Percentiles rank a stretch among this genome's conserved stretches.
phyloP scores from a whole-genome alignment of 1,140 invertebrate species.

The Phortica variegata region DNA sequence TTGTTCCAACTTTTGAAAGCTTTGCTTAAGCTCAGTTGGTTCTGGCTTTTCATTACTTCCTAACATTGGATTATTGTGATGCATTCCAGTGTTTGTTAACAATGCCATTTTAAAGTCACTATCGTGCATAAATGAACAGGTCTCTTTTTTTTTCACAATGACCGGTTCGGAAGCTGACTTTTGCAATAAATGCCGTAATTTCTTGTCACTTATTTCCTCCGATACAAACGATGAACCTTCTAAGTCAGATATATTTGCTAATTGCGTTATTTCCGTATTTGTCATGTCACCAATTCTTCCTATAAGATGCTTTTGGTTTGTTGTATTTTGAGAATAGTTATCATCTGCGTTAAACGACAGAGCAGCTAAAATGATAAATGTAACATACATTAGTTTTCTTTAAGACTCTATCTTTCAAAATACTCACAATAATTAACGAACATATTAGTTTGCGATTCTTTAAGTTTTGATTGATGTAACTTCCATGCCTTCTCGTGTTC shows the following conservation, averaged over 20 bases:
- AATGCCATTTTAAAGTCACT: slow-evolving; percentile 35
- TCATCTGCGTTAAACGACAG: too few relatives aligned
- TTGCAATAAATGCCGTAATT: slow-evolving; percentile 35
- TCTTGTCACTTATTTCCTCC: slow-evolving; percentile 38
- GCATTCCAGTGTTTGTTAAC: slow-evolving; percentile 29
- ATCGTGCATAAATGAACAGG: slow-evolving; percentile 30
- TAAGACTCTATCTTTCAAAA: background rate
- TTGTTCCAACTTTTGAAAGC: slow-evolving; percentile 22
- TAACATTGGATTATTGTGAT: slow-evolving; percentile 43
- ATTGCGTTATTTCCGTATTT: background rate
- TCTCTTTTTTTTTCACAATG: slow-evolving; percentile 12
- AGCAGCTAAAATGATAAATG: too few relatives aligned
- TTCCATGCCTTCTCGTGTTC: slow-evolving; percentile 88
- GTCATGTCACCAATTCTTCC: too few relatives aligned
- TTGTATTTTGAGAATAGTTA: too few relatives aligned
- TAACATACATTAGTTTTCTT: too few relatives aligned
- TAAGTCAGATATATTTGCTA: too few relatives aligned
- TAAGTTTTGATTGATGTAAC: slow-evolving; percentile 76
- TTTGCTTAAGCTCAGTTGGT: slow-evolving; percentile 23
- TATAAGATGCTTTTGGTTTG: too few relatives aligned
- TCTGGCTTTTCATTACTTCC: slow-evolving; percentile 34
- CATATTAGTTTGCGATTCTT: slow-evolving; percentile 68
- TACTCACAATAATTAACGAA: slow-evolving; percentile 35
- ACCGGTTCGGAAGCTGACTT: slow-evolving; percentile 35
- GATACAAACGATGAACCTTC: slow-evolving; percentile 21